phyloP scores from a whole-genome alignment of 2,797 vertebrate species.

The Tragelaphus oryx region DNA sequence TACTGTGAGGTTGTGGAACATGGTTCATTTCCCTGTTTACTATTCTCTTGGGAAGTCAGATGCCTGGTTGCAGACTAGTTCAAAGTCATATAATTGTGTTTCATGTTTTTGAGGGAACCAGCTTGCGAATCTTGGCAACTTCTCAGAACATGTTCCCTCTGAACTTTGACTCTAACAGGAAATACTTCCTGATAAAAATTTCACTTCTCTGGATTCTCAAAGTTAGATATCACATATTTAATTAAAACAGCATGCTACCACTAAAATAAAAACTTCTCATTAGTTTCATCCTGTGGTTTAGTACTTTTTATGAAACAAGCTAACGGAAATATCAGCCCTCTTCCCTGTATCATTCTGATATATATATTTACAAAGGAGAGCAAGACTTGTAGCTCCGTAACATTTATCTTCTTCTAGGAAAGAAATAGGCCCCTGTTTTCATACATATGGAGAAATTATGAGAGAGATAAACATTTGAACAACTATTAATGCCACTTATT shows the following conservation, averaged over 20 bases:
- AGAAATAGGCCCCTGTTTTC: not conserved
- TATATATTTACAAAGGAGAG: not conserved
- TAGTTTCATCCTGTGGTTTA: constrained; percentile 2
- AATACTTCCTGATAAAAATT: not conserved
- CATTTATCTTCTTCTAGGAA: not conserved
- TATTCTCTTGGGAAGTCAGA: not conserved
- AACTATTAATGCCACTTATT: not conserved
- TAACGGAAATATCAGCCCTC: not conserved
- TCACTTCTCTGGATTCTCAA: not conserved
- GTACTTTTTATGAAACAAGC: not conserved
- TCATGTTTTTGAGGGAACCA: not conserved
- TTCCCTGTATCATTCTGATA: not conserved
- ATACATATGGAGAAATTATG: not conserved
- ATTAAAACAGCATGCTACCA: not conserved
- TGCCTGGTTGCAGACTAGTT: not conserved
- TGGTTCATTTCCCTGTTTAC: not conserved
- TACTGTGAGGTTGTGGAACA: too few species aligned
- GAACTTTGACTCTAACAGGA: not conserved
- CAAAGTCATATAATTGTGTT: not conserved
- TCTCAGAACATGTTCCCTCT: not conserved
- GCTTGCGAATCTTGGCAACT: not conserved
- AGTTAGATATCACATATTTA: not conserved
- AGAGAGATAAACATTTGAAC: not conserved
- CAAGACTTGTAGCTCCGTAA: not conserved
- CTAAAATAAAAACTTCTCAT: not conserved